phyloP scores from a whole-genome alignment of 2,797 vertebrate genomes.

The Enoplosus armatus region DNA sequence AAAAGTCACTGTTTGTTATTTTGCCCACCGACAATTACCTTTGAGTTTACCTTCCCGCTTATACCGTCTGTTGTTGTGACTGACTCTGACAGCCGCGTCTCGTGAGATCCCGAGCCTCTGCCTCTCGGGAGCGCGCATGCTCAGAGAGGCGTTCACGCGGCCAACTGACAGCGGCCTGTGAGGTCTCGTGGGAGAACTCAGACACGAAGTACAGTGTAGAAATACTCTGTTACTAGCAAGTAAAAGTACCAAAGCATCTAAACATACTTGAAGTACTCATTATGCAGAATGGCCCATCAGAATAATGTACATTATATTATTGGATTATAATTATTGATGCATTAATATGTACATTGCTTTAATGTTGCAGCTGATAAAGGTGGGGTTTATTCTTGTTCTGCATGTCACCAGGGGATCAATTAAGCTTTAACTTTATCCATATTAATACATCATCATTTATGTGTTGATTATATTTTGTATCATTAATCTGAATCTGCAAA shows the following conservation, averaged over 20 bases:
- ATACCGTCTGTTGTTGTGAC: no score
- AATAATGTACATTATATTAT: not conserved
- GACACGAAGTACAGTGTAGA: no score
- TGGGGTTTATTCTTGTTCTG: no score
- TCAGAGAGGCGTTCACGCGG: not conserved
- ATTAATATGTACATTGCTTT: not conserved
- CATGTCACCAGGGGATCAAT: no score
- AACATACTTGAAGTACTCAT: not conserved
- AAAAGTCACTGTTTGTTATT: not conserved
- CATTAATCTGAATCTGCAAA: not conserved
- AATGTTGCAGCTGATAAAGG: not conserved
- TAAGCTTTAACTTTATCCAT: no score
- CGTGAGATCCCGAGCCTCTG: not conserved
- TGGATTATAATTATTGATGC: not conserved
- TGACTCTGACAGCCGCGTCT: not conserved
- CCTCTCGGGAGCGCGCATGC: slow-evolving; percentile 15
- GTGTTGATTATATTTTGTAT: not conserved
- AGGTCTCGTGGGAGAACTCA: not conserved
- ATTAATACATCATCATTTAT: no score
- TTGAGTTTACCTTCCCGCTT: rapidly evolving
- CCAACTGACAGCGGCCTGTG: not conserved
- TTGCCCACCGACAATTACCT: slow-evolving; percentile 12
- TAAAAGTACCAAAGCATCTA: not conserved
- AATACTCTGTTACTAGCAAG: not conserved
- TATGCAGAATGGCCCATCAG: not conserved